A percentile compares a stretch with the other conserved stretches of the same genome.
Evolutionary conservation across 1,140 invertebrate genomes (phyloP).

Genomic region (Zaprionus ghesquierei): DNA sequence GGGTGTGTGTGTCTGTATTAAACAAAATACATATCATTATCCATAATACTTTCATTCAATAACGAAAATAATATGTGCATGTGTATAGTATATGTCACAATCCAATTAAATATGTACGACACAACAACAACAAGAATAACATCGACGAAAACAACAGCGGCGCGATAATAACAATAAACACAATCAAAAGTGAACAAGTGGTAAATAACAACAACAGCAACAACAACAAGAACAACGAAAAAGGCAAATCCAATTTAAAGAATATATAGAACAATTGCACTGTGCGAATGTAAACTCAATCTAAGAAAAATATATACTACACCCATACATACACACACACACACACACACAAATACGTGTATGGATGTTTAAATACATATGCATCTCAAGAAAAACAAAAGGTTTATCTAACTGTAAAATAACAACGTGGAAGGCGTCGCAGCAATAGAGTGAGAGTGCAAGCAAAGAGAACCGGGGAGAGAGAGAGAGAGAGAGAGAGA

Average conservation of each 20-base stretch:
- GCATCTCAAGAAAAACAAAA: conserved; percentile 14
- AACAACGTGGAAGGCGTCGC: conserved; percentile 56
- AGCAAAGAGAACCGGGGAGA: too few species aligned
- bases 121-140: conserved; percentile 28
- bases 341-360: background rate
- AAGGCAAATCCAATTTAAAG: conserved; percentile 29
- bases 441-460: background rate
- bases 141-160: conserved; percentile 28
- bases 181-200: conserved; percentile 37
- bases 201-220: conserved; percentile 36
- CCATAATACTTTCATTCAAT: conserved; percentile 37
- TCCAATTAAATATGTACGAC: conserved; percentile 40
- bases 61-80: conserved; percentile 17
- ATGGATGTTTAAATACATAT: background rate
- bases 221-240: conserved; percentile 33
- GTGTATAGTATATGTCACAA: background rate
- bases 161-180: conserved; percentile 53
- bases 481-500: conserved; percentile 17
- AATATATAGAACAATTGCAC: conserved; percentile 31
- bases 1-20: background rate
- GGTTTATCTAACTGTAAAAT: conserved; percentile 53
- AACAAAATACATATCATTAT: conserved; percentile 24
- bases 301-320: conserved; percentile 24
- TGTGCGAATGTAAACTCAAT: conserved; percentile 40
- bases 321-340: conserved; percentile 8